These are phyloP conservation scores for Caenorhabditis doughertyi DNA, from an alignment of 2,888 invertebrate genomes.

Conservation along the genomic window DNA sequence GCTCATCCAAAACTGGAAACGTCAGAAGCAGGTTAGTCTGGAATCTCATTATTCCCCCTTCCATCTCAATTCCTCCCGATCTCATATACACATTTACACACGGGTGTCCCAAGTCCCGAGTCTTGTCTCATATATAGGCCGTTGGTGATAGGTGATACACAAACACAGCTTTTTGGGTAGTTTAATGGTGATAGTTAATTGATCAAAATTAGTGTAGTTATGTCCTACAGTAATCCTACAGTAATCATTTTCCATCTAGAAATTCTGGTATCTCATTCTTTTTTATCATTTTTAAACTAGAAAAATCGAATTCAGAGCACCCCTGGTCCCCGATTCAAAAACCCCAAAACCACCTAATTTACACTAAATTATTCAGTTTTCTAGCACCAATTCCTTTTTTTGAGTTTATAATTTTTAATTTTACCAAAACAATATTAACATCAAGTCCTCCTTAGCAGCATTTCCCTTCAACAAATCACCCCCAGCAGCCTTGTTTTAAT, in stretches of 20 bases:
- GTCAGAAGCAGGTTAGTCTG: slow-evolving; percentile 82
- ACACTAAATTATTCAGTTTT: neutral
- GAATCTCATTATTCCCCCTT: too few relatives aligned
- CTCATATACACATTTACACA: neutral
- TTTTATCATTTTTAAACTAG: neutral
- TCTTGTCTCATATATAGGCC: neutral
- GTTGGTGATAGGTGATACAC: slow-evolving; percentile 17
- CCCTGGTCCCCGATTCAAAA: neutral
- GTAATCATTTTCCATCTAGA: neutral
- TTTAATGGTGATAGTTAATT: neutral
- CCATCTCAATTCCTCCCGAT: neutral
- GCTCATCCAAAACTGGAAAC: slow-evolving; percentile 82
- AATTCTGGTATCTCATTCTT: neutral
- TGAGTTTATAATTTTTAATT: slow-evolving; percentile 13
- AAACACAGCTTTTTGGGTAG: neutral
- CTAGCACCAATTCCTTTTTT: neutral
- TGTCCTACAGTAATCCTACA: neutral
- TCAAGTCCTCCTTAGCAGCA: too few relatives aligned
- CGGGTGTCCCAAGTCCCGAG: slow-evolving; percentile 1
- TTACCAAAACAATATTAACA: neutral
- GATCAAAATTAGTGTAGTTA: neutral
- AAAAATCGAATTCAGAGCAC: slow-evolving; percentile 53
- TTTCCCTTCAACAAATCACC: too few relatives aligned
- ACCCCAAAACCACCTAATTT: neutral
- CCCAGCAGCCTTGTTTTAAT: neutral